phyloP scores from a whole-genome alignment of 2,113 vertebrate genomes.

The Pipra filicauda region DNA sequence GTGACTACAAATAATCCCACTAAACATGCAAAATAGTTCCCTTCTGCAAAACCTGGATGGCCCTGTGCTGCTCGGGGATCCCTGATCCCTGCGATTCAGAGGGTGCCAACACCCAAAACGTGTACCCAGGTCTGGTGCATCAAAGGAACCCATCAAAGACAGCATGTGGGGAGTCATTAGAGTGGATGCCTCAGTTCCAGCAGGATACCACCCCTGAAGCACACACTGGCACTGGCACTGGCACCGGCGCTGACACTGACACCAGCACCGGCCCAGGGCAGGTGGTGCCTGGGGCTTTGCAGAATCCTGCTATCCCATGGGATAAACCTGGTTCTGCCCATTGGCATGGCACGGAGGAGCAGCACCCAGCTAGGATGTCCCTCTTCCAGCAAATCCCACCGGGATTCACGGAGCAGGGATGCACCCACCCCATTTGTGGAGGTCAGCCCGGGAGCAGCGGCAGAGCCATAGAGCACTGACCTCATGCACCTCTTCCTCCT shows the following conservation, averaged over 20 bases:
- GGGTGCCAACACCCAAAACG: rapidly evolving
- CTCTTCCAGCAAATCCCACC: background rate
- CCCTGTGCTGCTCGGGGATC: background rate
- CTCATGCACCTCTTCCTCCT: background rate
- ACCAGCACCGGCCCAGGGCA: background rate
- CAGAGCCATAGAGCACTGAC: rapidly evolving
- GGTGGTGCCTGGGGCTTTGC: background rate
- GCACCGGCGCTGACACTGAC: background rate
- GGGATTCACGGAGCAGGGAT: rapidly evolving
- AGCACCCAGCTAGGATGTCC: background rate
- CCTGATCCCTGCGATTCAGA: rapidly evolving
- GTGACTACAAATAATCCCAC: background rate
- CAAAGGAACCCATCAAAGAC: background rate
- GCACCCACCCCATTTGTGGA: background rate
- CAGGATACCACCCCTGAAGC: rapidly evolving
- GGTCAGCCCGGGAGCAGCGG: background rate
- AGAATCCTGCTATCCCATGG: background rate
- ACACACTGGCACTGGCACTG: rapidly evolving
- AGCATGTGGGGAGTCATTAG: background rate
- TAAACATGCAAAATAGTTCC: background rate
- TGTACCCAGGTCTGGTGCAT: background rate
- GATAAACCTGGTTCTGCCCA: background rate
- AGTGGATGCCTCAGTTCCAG: background rate
- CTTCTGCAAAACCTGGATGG: background rate
- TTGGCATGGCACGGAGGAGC: rapidly evolving